Evolutionary conservation across 2,888 invertebrate genomes (phyloP), one percentile per base, ranked within the genome.

Genomic region (Caprella mutica): DNA sequence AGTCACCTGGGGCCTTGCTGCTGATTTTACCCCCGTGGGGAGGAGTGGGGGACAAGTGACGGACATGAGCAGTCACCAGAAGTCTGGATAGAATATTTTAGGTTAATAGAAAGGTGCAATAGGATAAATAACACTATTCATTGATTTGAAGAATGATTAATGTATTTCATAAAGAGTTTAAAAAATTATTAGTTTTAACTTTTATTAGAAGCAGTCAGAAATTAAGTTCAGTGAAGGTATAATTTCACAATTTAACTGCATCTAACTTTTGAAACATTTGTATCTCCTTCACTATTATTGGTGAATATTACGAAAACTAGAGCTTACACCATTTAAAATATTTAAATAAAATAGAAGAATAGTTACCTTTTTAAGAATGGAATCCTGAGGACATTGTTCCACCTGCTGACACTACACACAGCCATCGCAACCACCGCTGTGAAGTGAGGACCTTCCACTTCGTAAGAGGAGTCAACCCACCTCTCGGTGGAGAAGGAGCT

Each of bases 391-490:
- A 27, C 48, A 26, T 21, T 23, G 48, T 48, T 48, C 93, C 94
- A 96, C 68, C 83, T 81, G 5, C 74, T 77, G 5, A 82, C 83
- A 23, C 87, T 81, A 69, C 86, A 82, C 40, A 96, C 75, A 57
- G 90, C 80, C 39, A 92, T 74, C 53, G 86, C 83, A 71, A 94
- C 79, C 3, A 85, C 83, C 55, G 83, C 75, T 80, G 85, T 89
- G 75, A 90, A 96, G n/a, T 89, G 78, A 4, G 92, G 86, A 0
- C 93, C 89, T 69, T 96, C 96, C 0, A 89, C 84, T 70, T 92
- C 92, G 73, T 86, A 91, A 38, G 85, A 81, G 29, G 82, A 82
- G 71, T 92, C 91, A 27, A 92, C 67, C 75, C 75, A 77, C 62
- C 72, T 72, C 26, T 71, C 71, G 44, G 70, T 66, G 2, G 73